Conservation (phyloP, 1,140 invertebrate genomes). For the Leucophenga varia region DNA sequence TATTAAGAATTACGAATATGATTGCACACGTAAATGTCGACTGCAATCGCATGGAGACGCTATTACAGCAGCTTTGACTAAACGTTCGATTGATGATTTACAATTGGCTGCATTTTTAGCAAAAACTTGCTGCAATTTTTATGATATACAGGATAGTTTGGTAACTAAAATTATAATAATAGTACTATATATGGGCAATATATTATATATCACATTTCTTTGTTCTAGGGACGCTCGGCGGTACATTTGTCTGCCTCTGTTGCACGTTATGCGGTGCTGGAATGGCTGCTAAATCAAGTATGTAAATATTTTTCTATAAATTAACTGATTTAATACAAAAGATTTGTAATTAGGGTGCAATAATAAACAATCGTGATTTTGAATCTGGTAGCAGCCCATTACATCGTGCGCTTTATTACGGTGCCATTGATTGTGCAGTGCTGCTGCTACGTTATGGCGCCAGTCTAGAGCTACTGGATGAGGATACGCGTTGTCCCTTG, state of each 20-base stretch:
- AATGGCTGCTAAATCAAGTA: conserved; percentile 64
- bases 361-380: conserved; percentile 63
- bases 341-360: conserved; percentile 47
- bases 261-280: conserved; percentile 62
- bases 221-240: conserved; percentile 60
- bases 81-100: conserved; percentile 56
- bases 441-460: conserved; percentile 61
- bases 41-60: conserved; percentile 60
- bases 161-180: conserved; percentile 12
- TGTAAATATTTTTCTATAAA: background rate
- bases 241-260: conserved; percentile 70
- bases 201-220: background rate
- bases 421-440: conserved; percentile 65
- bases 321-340: background rate
- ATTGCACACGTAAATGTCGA: conserved; percentile 60
- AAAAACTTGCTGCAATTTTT: conserved; percentile 61
- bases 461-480: conserved; percentile 41
- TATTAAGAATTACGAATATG: conserved; percentile 34
- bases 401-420: conserved; percentile 72
- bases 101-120: conserved; percentile 60
- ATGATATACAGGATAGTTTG: conserved; percentile 55
- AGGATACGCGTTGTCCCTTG: conserved; percentile 38
- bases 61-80: conserved; percentile 61
- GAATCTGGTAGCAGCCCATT: conserved; percentile 72
- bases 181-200: background rate